Evolutionary conservation across 2,797 vertebrate genomes (phyloP).

Genomic region (Yasuhikotakia modesta): DNA sequence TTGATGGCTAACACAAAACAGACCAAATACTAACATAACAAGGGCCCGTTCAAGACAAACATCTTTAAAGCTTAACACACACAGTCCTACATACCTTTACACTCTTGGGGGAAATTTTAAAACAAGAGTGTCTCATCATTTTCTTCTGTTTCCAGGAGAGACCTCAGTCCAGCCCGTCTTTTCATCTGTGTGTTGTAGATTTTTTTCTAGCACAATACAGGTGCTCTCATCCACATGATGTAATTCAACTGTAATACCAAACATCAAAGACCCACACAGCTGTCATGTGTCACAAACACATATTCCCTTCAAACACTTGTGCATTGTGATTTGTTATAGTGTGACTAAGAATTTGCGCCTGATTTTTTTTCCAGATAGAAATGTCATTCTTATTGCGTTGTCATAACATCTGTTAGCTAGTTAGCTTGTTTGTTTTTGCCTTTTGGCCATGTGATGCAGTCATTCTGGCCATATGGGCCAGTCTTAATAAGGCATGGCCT

Average conservation of each 20-base stretch:
- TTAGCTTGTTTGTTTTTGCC: no score
- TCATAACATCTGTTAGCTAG: no score
- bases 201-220: slow-evolving; percentile 45
- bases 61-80: not conserved
- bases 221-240: slow-evolving; percentile 60
- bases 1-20: not conserved
- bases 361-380: slow-evolving; percentile 4
- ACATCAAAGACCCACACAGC: slow-evolving; percentile 56
- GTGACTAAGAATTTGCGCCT: slow-evolving; percentile 14
- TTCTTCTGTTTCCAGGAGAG: slow-evolving; percentile 5
- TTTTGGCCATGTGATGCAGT: no score
- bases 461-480: no score
- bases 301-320: slow-evolving; percentile 39
- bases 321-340: slow-evolving; percentile 20
- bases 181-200: slow-evolving; percentile 43
- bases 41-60: not conserved
- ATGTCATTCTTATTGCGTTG: not conserved
- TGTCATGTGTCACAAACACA: slow-evolving; percentile 45
- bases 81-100: not conserved
- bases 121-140: not conserved
- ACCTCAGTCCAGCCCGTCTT: slow-evolving; percentile 33
- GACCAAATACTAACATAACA: not conserved
- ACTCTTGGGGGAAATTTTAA: slow-evolving; percentile 14
- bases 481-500: no score
- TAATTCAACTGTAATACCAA: slow-evolving; percentile 59